phyloP scores from a whole-genome alignment of 2,888 invertebrate genomes.

The Rhaphigaster nebulosa region DNA sequence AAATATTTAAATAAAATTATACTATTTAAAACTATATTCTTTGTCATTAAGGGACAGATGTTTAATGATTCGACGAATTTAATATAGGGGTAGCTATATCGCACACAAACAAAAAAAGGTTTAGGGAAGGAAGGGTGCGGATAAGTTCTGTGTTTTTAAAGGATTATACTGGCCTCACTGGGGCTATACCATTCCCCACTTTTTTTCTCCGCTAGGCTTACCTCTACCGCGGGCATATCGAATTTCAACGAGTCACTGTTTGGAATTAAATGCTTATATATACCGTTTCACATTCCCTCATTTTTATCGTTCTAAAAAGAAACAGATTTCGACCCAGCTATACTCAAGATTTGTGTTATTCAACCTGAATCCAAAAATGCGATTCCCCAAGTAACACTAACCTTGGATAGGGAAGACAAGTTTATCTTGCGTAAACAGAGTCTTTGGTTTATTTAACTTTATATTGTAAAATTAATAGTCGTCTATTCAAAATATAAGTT shows the following conservation, averaged over 20 bases:
- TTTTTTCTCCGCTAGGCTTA: constrained; percentile 2
- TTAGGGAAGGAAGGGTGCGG: neutral
- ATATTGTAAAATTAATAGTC: too few species aligned
- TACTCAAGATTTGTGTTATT: too few species aligned
- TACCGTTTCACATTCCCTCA: neutral
- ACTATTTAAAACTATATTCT: too few species aligned
- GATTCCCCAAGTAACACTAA: too few species aligned
- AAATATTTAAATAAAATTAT: too few species aligned
- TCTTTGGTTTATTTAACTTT: too few species aligned
- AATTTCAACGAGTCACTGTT: neutral
- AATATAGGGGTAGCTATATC: neutral
- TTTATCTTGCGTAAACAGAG: too few species aligned
- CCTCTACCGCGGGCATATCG: neutral
- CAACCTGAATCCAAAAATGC: too few species aligned
- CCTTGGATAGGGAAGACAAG: too few species aligned
- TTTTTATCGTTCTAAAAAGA: neutral
- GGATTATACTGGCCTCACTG: neutral
- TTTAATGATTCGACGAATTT: neutral
- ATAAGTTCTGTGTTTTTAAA: constrained; percentile 4
- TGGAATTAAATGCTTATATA: neutral
- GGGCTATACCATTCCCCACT: neutral
- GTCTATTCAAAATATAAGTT: too few species aligned
- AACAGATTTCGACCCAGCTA: too few species aligned
- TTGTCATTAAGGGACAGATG: neutral
- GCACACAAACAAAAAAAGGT: neutral